Base-by-base conservation (phyloP, 2,797 vertebrate species). In the Craterocephalus amniculus region DNA sequence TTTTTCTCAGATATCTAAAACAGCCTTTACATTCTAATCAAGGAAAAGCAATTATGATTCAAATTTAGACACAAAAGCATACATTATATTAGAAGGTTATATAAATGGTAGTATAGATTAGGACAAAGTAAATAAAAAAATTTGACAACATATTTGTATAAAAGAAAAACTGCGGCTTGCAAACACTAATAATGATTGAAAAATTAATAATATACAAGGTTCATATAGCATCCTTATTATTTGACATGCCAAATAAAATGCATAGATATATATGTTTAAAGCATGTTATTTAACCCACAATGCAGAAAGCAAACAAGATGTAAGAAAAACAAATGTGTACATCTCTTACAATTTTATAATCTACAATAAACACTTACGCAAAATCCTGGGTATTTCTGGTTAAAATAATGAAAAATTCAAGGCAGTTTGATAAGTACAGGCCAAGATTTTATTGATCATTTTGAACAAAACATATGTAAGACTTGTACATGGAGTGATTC, bases 361-460 rank as follows among this genome's bases (percentile, higher is more conserved):
- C 29, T 56, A 22, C 4, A 35, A 22, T 5, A 11, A 22, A 35
- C 11, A 35, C 10, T 58, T 4, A 22, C 20, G 18, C 12, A 20
- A 49, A 24, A 9, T 49, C 45, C 10, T 49, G n/a, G 3, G 45
- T 1, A 35, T 58, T 58, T 35, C 11, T 58, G n/a, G 13, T 24
- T 0, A 3, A 43, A 60, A 20, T 3, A 40, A 40, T 40, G 6
- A 38, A n/a, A 20, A 52, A 26, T n/a, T 34, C 1, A 14, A 24
- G n/a, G 58, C 29, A 67, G 74, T 81, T 83, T 88, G 71, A 87
- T 83, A 74, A 83, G 77, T 72, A 63, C 7, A 34, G 80, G 70
- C 74, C 63, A 31, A 52, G 59, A 58, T 80, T 56, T 67, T 52
- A 32, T 59, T n/a, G 61, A 55, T 75, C 29, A 20, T 58, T 71